phyloP scores from a whole-genome alignment of 2,113 vertebrate species.

The Erpornis zantholeuca region DNA sequence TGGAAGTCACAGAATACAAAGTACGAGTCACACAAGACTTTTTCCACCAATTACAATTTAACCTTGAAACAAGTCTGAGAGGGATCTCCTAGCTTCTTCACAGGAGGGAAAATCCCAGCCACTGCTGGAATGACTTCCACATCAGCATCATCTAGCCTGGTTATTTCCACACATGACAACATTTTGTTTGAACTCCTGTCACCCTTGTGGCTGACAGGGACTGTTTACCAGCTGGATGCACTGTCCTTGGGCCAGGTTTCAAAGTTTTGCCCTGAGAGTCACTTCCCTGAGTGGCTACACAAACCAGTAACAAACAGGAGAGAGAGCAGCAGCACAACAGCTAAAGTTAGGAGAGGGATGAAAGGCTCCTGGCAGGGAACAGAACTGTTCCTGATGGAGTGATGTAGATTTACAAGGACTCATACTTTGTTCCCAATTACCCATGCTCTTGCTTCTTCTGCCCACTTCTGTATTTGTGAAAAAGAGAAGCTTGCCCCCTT shows the following conservation, averaged over 20 bases:
- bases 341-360: background rate
- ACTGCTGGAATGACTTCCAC: background rate
- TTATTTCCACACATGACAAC: background rate
- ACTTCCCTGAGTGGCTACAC: background rate
- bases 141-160: background rate
- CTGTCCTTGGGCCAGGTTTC: background rate
- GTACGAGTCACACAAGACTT: background rate
- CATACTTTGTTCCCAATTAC: background rate
- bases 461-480: background rate
- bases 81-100: background rate
- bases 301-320: background rate
- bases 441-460: background rate
- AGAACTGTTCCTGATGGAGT: background rate
- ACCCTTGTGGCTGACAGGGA: background rate
- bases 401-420: background rate
- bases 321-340: background rate
- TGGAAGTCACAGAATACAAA: background rate
- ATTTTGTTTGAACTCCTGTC: background rate
- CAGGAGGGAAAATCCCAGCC: background rate
- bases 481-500: background rate
- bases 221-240: background rate
- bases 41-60: background rate
- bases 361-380: background rate
- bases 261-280: background rate
- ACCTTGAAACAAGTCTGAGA: background rate